Conservation (phyloP, 2,888 invertebrate genomes). For the Trissoscelio sp. region DNA sequence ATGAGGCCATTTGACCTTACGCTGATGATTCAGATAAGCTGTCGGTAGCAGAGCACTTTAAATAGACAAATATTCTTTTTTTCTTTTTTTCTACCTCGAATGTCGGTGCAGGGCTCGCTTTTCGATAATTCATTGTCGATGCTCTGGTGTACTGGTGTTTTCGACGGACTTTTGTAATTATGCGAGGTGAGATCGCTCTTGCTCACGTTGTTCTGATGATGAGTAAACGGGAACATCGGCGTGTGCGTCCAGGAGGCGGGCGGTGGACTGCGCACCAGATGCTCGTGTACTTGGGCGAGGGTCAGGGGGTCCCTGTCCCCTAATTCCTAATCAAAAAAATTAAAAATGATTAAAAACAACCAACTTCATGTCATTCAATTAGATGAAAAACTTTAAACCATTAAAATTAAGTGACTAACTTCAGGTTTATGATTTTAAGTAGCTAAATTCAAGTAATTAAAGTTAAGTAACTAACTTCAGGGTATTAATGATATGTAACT, state of each 20-base stretch:
- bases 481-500: no score
- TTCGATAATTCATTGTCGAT: conserved; percentile 78
- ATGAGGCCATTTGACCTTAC: no score
- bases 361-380: no score
- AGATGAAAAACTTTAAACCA: no score
- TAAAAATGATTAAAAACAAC: no score
- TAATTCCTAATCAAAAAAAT: conserved; percentile 75
- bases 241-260: conserved; percentile 90
- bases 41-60: no score
- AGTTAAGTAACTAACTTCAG: no score
- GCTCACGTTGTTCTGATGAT: conserved; percentile 83
- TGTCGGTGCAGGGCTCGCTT: conserved; percentile 80
- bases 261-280: conserved; percentile 92
- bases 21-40: no score
- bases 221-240: conserved; percentile 86
- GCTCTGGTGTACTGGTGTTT: conserved; percentile 73
- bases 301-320: conserved; percentile 89
- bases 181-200: conserved; percentile 73
- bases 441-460: no score
- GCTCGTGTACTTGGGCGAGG: conserved; percentile 91
- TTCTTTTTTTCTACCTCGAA: conserved; percentile 80
- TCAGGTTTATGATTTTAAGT: no score
- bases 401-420: no score
- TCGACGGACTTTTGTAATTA: conserved; percentile 78
- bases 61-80: no score